These are phyloP conservation scores for Siniperca undulata DNA, from an alignment of 2,797 vertebrate species.

Conservation along the genomic window DNA sequence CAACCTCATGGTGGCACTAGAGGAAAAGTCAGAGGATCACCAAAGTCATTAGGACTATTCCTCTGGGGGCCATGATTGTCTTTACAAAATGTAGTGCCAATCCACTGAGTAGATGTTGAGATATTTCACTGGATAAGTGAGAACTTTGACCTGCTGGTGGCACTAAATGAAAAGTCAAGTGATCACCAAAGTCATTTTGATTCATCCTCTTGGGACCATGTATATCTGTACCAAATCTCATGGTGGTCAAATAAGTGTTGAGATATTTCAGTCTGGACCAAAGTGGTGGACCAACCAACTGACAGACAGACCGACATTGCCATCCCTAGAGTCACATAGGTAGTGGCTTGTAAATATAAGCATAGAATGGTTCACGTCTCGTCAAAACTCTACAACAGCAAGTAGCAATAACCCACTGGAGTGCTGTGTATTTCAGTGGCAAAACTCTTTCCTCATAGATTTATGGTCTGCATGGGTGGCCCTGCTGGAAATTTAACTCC, in stretches of 20 bases:
- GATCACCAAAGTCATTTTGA: neutral
- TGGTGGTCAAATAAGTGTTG: neutral
- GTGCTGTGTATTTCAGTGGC: slow-evolving; percentile 40
- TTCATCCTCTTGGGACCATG: neutral
- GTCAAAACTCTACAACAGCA: neutral
- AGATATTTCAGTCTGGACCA: neutral
- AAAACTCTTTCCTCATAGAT: slow-evolving; percentile 50
- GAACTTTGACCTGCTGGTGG: neutral
- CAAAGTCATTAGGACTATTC: neutral
- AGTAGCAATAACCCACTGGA: neutral
- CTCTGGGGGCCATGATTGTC: neutral
- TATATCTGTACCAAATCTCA: neutral
- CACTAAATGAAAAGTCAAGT: neutral
- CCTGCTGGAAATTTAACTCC: slow-evolving; percentile 43
- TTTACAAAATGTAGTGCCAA: neutral
- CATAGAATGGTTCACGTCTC: neutral
- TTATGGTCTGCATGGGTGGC: slow-evolving; percentile 75
- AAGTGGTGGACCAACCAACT: neutral
- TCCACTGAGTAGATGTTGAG: neutral
- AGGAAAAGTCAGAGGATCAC: neutral
- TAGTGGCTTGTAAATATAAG: no score
- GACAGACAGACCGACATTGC: neutral
- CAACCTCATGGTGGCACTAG: neutral
- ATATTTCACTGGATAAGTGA: neutral
- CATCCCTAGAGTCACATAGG: no score